A percentile compares a stretch with the other conserved stretches of the same genome.
phyloP scores from a whole-genome alignment of 2,888 invertebrate species.

The Brachycybe producta region DNA sequence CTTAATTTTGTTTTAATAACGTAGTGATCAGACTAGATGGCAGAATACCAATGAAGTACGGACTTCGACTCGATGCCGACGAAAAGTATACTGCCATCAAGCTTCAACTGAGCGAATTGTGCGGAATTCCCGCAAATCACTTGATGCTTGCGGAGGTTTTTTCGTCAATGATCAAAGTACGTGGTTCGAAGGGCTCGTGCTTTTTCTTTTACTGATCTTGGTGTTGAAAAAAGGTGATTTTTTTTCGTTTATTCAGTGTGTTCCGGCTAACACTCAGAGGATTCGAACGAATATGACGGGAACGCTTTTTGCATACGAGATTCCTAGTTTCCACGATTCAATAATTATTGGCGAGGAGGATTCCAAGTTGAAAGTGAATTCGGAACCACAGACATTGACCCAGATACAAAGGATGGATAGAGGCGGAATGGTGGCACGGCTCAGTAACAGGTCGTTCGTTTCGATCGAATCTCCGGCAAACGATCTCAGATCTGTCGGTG shows the following conservation, averaged over 20 bases:
- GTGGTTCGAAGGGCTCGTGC: neutral
- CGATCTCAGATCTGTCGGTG: conserved; percentile 5
- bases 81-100: conserved; percentile 65
- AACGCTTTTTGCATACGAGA: conserved; percentile 52
- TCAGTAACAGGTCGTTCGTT: neutral
- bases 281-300: conserved; percentile 34
- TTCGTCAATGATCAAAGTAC: conserved; percentile 51
- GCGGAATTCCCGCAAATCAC: conserved; percentile 46
- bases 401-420: conserved; percentile 31
- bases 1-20: conserved; percentile 12
- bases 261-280: conserved; percentile 36
- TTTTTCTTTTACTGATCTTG: neutral
- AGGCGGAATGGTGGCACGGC: conserved; percentile 1
- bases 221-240: neutral
- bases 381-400: conserved; percentile 31
- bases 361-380: conserved; percentile 8
- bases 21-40: conserved; percentile 66
- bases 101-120: conserved; percentile 47
- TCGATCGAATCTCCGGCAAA: neutral
- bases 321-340: conserved; percentile 37
- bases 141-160: conserved; percentile 58
- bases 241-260: conserved; percentile 29
- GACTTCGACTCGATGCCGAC: conserved; percentile 67
- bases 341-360: conserved; percentile 30
- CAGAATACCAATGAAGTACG: conserved; percentile 69